Conservation (phyloP, 2,797 vertebrate species). For the Gorsachius magnificus region DNA sequence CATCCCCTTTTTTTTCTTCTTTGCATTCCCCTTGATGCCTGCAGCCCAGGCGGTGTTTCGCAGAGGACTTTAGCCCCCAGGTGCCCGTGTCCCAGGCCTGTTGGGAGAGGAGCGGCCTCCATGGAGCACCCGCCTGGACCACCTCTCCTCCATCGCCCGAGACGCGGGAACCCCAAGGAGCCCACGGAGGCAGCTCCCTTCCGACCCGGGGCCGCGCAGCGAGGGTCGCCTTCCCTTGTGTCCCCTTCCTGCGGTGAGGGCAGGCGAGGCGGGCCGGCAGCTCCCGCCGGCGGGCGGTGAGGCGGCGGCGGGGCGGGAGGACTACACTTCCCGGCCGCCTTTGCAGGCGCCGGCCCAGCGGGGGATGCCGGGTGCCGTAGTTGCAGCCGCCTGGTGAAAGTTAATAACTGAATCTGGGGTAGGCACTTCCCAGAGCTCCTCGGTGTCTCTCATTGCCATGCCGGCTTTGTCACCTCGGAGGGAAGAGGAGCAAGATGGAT, state of each 20-base stretch:
- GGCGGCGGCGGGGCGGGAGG: not conserved
- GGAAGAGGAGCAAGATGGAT: conserved; percentile 19
- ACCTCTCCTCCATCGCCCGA: not conserved
- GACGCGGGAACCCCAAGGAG: not conserved
- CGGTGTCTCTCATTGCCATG: not conserved
- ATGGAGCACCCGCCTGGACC: rapidly evolving
- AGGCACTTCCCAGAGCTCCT: conserved; percentile 8
- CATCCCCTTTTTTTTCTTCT: not conserved
- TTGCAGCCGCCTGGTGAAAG: conserved; percentile 17
- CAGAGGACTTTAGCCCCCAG: not conserved
- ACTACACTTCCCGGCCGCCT: conserved; percentile 55
- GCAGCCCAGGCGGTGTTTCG: rapidly evolving
- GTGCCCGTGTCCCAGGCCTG: not conserved
- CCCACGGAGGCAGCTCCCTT: rapidly evolving
- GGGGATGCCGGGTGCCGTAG: conserved; percentile 35
- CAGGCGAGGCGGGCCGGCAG: not conserved
- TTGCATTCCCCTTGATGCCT: rapidly evolving
- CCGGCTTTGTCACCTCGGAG: conserved; percentile 7
- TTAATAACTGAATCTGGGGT: not conserved
- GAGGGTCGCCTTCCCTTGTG: too few relatives aligned
- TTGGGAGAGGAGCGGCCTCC: not conserved
- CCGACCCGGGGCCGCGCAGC: not conserved
- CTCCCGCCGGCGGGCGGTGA: not conserved
- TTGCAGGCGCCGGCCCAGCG: not conserved
- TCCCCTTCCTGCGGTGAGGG: too few relatives aligned